Base-by-base conservation (phyloP, 2,113 vertebrate genomes). In the Neolamprologus falcicula region DNA sequence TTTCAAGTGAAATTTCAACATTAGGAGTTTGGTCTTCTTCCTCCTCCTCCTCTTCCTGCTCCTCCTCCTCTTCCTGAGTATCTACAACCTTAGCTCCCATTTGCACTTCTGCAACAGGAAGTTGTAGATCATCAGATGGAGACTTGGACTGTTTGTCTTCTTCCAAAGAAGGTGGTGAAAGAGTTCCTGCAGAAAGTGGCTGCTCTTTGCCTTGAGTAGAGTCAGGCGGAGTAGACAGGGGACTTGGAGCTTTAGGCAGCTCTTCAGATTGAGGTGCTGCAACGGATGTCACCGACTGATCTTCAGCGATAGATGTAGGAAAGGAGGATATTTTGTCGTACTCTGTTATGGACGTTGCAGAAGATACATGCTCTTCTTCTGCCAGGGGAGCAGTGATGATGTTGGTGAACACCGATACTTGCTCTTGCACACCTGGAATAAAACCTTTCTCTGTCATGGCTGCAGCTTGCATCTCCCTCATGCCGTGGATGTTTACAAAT, bases 321-420 rank as follows among this genome's bases (percentile, higher is more conserved):
- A 99, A 97, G 33, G 98, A 99, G 26, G 98, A 98, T 33, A 98
- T 94, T 82, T 98, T 99, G 94, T 99, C 98, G 40, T 98, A 99
- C 82, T 99, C 99, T 3, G 99, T 99, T 93, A 99, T 99, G 55
- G 99, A 99, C 1, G 98, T 99, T 21, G 98, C 98, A 6, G 98
- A 99, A 7, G 99, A 99, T 59, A 99, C 96, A 1, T 99, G 99
- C 68, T 99, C 99, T 90, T 99, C 99, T 90, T 99, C 99, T 53
- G 99, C 99, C 73, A 99, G 94, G 45, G 99, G 99, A 80, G 98
- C 99, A 1, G 98, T 97, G 82, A 99, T 97, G 68, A 99, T 98
- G 89, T 98, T 98, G 24, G 98, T 97, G 82, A 98, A 99, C 1
- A 96, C 93, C 10, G 98, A 97, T 66, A 97, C 97, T 26, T 97